Evolutionary conservation across 2,888 invertebrate genomes (phyloP), one percentile per base, ranked within the genome.

Genomic region (Apamea monoglypha): DNA sequence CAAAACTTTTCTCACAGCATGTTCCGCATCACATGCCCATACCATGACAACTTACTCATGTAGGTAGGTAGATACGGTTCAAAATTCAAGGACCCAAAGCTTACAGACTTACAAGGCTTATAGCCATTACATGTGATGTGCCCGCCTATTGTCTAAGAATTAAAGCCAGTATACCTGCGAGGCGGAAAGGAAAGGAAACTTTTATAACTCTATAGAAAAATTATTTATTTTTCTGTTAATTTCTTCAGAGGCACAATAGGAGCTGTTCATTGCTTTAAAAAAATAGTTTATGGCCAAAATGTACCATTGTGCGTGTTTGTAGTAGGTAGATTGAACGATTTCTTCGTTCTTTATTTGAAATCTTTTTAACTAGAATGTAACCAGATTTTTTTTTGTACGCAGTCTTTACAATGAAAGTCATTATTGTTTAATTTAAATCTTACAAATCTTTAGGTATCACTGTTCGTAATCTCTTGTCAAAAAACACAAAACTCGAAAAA

Each of bases 381-480:
- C 1, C 36, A 47, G n/a, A 14, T 2, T 40, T 16, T 67, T 32
- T 78, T 40, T 78, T 56, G 29, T 50, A 56, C 40, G 10, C 50
- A 29, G 18, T 32, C 40, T 3, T 10, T 14, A 40, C 32, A 81
- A 83, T 72, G 81, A 81, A 81, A 86, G 85, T 86, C 63, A 56
- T 69, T 44, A 86, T 81, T 32, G 80, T 74, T 77, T 78, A 32
- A 72, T 44, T 85, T 61, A n/a, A 73, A 44, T 44, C 44, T 44
- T 44, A 40, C 29, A 78, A 80, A 86, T 86, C 69, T 72, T 74
- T 86, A 59, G 67, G n/a, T 68, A 78, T 84, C 81, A n/a, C n/a
- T n/a, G n/a, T 72, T 63, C 8, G 74, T 78, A 66, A 81, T 83
- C 71, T 69, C 44, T 83, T 71, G n/a, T n/a, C n/a, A n/a, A n/a